A percentile compares a stretch with the other conserved stretches of the same genome.
These are phyloP conservation scores for Dichetophora obliterata DNA, from an alignment of 2,888 invertebrate species.

Conservation along the genomic window DNA sequence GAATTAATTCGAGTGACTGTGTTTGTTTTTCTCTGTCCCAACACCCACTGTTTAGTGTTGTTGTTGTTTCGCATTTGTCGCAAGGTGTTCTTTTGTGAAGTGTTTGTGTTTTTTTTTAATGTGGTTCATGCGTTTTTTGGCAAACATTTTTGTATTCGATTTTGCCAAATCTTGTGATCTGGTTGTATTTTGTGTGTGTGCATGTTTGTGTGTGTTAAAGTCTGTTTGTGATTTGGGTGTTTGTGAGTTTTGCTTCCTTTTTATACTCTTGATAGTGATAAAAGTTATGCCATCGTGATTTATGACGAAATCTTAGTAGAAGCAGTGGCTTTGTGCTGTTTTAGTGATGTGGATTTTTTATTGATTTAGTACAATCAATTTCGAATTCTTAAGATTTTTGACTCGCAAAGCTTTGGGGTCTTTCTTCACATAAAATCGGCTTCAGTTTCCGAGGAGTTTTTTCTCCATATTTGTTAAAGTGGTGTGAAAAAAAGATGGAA, in stretches of 20 bases:
- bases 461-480: too few relatives aligned
- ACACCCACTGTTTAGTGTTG: neutral
- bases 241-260: neutral
- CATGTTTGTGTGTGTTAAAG: neutral
- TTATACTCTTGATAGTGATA: neutral
- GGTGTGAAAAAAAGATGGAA: too few relatives aligned
- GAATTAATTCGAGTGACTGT: conserved; percentile 3
- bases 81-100: neutral
- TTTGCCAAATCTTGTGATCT: neutral
- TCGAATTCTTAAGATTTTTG: too few relatives aligned
- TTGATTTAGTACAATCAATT: too few relatives aligned
- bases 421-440: too few relatives aligned
- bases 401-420: too few relatives aligned
- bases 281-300: neutral
- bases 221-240: neutral
- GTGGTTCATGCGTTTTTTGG: neutral
- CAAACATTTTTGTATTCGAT: neutral
- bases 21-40: neutral
- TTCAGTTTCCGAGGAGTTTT: too few relatives aligned
- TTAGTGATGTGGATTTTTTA: neutral
- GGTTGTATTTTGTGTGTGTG: neutral
- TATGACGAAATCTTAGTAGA: neutral
- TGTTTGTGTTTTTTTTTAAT: neutral
- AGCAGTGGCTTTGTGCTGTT: neutral
- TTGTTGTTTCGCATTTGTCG: neutral